Base-by-base conservation (phyloP, 2,113 vertebrate genomes). In the Octodon degus region DNA sequence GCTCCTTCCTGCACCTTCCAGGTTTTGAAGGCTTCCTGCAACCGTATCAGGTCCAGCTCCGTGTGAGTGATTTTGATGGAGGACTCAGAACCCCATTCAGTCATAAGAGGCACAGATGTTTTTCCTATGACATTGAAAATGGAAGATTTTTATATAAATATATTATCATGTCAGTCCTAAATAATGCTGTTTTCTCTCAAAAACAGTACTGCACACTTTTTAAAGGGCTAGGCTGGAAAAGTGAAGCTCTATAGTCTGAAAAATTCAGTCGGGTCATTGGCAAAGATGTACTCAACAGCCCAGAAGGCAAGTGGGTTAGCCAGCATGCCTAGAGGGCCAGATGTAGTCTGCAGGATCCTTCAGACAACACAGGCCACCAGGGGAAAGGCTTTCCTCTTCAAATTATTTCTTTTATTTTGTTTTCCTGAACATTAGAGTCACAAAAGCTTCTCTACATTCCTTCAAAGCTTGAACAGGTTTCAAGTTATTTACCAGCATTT, bases 401-500 rank as follows among this genome's bases (percentile, higher is more conserved):
- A 72, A 77, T 88, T 14, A 86, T 91, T 79, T 58, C 50, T 43
- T 96, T 92, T 67, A 91, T 90, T 91, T 93, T 96, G 86, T 94
- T 97, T 87, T 96, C 82, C 43, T 88, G 58, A 95, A 90, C 32
- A 83, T 53, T 63, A 70, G 50, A 96, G 82, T 92, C 72, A 89
- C 94, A 86, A 85, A 60, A 91, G 63, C 77, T 91, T 77, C 77
- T 87, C 67, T 70, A 68, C 96, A 91, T 97, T 95, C 95, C 82
- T 97, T 96, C 74, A 90, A 93, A 65, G 65, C 72, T 92, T 92
- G 86, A 65, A 95, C 80, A 91, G 86, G 68, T 94, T 94, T 93
- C 83, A 92, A 93, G 91, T 79, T 93, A 95, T 97, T 96, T 95
- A 90, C 47, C 63, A 92, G 96, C 81, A 90, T 94, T 96, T 94